Evolutionary conservation across 2,113 vertebrate species (phyloP).

Genomic region (Lepus americanus): DNA sequence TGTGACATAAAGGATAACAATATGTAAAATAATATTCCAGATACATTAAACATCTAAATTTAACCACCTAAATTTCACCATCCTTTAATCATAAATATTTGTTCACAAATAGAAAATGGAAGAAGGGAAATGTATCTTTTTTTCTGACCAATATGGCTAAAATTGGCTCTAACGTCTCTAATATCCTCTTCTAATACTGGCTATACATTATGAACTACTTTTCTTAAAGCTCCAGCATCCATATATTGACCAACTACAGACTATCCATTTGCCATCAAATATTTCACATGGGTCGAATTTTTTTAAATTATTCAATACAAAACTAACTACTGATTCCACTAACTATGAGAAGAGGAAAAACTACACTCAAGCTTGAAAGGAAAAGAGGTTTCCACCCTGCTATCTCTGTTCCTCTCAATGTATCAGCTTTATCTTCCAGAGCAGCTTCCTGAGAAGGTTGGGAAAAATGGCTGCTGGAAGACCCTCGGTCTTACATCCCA

Average conservation of each 20-base stretch:
- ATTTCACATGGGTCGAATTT: not conserved
- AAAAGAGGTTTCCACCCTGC: not conserved
- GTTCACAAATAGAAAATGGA: not conserved
- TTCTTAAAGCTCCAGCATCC: not conserved
- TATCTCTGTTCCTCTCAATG: not conserved
- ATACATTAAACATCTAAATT: not conserved
- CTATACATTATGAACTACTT: not conserved
- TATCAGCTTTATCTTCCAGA: not conserved
- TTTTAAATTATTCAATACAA: not conserved
- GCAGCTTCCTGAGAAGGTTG: not conserved
- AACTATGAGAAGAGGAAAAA: constrained; percentile 6
- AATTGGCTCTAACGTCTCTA: not conserved
- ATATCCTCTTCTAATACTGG: not conserved
- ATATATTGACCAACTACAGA: not conserved
- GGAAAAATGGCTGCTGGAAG: not conserved
- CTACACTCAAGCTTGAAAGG: not conserved
- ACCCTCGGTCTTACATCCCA: not conserved
- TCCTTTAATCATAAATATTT: not conserved
- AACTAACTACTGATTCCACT: not conserved
- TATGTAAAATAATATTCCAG: not conserved
- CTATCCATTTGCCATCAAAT: not conserved
- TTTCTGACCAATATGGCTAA: not conserved
- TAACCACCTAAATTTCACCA: not conserved
- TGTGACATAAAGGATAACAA: not conserved
- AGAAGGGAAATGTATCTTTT: not conserved